These are phyloP conservation scores for Rhynchotus rufescens DNA, from an alignment of 2,797 vertebrate species.

Conservation along the genomic window DNA sequence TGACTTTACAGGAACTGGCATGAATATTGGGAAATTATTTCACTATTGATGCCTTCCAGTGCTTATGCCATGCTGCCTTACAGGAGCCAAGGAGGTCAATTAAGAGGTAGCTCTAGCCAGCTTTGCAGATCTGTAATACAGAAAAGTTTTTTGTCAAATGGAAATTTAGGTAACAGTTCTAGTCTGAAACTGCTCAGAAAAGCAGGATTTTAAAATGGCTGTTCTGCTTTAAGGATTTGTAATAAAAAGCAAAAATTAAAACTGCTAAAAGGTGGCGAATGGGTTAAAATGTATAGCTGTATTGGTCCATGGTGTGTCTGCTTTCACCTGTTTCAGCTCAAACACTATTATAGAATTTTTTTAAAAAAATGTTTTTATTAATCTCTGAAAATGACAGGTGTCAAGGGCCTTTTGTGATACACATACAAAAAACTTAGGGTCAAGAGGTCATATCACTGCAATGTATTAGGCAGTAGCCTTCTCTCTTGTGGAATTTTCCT, in stretches of 20 bases:
- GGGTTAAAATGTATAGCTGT: slow-evolving; percentile 57
- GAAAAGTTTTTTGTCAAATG: slow-evolving; percentile 78
- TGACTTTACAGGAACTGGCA: not conserved
- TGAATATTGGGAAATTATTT: not conserved
- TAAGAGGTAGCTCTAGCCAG: slow-evolving; percentile 4
- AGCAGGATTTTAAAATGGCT: slow-evolving; percentile 86
- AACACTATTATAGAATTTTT: slow-evolving; percentile 9
- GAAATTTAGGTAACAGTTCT: slow-evolving; percentile 83
- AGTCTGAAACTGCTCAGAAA: slow-evolving; percentile 81
- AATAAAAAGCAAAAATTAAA: slow-evolving; percentile 86
- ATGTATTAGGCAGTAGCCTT: slow-evolving; percentile 72
- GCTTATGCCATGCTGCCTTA: not conserved
- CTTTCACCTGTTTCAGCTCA: slow-evolving; percentile 77
- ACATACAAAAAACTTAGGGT: slow-evolving; percentile 69
- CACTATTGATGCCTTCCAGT: not conserved
- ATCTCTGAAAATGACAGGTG: slow-evolving; percentile 79
- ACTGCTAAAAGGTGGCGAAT: slow-evolving; percentile 75
- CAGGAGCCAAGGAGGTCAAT: not conserved
- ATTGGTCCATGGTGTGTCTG: slow-evolving; percentile 78
- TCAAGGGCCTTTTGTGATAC: slow-evolving; percentile 74
- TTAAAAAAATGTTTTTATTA: slow-evolving; percentile 68
- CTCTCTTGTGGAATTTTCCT: slow-evolving; percentile 78
- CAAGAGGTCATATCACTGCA: slow-evolving; percentile 69
- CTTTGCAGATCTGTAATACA: not conserved
- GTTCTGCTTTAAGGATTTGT: slow-evolving; percentile 79